Base-by-base conservation (phyloP, 2,797 vertebrate species). In the Tenualosa ilisha region DNA sequence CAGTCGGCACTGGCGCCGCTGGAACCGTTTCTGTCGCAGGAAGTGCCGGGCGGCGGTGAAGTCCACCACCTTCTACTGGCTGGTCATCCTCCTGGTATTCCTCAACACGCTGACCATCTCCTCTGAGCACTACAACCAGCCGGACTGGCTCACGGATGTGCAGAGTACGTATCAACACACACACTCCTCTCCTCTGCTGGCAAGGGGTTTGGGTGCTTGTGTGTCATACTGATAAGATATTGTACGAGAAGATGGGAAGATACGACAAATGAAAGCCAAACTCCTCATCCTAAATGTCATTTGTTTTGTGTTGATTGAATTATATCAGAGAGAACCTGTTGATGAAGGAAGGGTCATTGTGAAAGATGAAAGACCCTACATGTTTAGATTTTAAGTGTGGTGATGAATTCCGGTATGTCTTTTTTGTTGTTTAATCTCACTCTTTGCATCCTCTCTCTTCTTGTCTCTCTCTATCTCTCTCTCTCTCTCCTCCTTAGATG, bases 81-180 rank as follows among this genome's bases (percentile, higher is more conserved):
- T 99, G 89, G 98, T 99, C 87, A 99, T 99, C 90, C 92, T 99
- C 91, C 93, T 99, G 94, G 98, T 99, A 91, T 99, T 99, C 94
- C 97, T 99, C 91, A 99, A 99, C 93, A 99, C 98, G 0, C 96
- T 99, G 90, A 99, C 98, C 90, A 99, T 99, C 88, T 97, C 98
- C 86, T 99, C 98, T 0, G 98, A 99, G 91, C 98, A 99, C 92
- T 98, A 99, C 94, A 95, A 98, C 90, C 98, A 99, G 90, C 97
- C 98, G 0, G 92, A 96, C 83, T 99, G 98, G 98, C 93, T 99
- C 89, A 99, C 98, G 0, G 94, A 97, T 93, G 97, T 98, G 84
- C 98, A 99, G 95, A 98, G 98, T 99, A 96, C 84, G 83, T 84
- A 61, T 7, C 65, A 68, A 79, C 61, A 26, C 12, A 51, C 56